Conservation (phyloP, 23 tunicate genomes). For the Ascidia mentula region DNA sequence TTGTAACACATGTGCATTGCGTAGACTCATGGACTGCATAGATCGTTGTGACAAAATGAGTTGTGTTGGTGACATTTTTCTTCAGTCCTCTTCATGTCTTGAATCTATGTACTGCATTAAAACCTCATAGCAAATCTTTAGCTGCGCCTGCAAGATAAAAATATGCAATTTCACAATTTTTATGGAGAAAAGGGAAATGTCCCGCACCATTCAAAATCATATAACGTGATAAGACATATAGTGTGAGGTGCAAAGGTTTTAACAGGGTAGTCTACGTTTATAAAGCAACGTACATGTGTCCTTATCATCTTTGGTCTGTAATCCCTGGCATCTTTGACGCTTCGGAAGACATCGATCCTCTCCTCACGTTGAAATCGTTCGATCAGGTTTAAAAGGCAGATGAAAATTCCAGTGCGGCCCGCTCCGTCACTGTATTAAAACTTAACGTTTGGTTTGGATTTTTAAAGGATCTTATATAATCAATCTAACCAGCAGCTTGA, state of each 20-base stretch:
- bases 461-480: too few relatives aligned
- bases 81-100: neutral
- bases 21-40: conserved; percentile 8
- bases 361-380: conserved; percentile 52
- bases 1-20: neutral
- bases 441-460: too few relatives aligned
- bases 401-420: conserved; percentile 74
- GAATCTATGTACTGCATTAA: conserved; percentile 8
- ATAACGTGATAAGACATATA: too few relatives aligned
- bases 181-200: too few relatives aligned
- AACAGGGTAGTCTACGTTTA: too few relatives aligned
- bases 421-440: conserved; percentile 87
- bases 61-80: neutral
- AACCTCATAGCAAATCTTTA: conserved; percentile 53
- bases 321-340: conserved; percentile 84
- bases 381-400: conserved; percentile 47
- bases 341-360: conserved; percentile 65
- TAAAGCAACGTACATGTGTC: conserved; percentile 43
- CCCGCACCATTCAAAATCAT: too few relatives aligned
- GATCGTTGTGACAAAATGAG: neutral
- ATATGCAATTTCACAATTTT: too few relatives aligned
- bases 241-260: too few relatives aligned
- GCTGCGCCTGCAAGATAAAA: conserved; percentile 52
- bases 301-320: conserved; percentile 69
- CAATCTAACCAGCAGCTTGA: too few relatives aligned